Base-by-base conservation (phyloP, 2,888 invertebrate genomes). In the Coleophora flavipennella region DNA sequence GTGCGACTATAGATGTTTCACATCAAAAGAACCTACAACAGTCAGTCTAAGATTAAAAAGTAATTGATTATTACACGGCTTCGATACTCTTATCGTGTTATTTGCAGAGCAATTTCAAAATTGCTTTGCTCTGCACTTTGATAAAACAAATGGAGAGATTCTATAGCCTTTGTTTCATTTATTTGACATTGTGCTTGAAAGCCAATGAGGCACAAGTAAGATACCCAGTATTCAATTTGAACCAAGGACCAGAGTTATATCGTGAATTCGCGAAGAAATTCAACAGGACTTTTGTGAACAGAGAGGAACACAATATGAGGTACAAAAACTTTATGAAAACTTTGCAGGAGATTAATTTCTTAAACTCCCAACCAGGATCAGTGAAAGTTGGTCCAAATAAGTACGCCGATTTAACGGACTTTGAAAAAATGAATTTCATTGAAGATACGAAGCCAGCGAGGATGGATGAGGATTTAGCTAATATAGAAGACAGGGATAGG, bases 301-400 rank as follows among this genome's bases (percentile, higher is more conserved):
- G 57, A 42, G 42, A 46, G 1, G 72, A 75, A 12, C 72, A 70
- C 46, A 40, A 55, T 12, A 41, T 48, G 2, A 60, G 66, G 41
- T 75, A 60, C 39, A 32, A 45, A 1, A 61, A 59, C 42, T 77
- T 76, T 45, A 38, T 75, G 39, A 33, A 53, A 33, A 73, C 76
- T 25, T 46, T 78, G 29, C 55, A 48, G 31, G 53, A 40, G 26
- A 56, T 77, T 38, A 77, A 77, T 44, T 28, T 35, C 10, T 63
- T 67, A 13, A 78, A 77, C 51, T 44, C 57, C 0, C 35, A 46
- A 13, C 33, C 53, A 2, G 45, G 48, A 3, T 41, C 48, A 2
- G 38, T 45, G 3, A 70, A 66, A 54, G 62, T 77, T 28, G 49
- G 46, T 2, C 57, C 57, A 0, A 69, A 76, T 56, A 46, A 60